Evolutionary conservation across 2,113 vertebrate species (phyloP), one percentile per base, ranked within the genome.

Genomic region (Romanogobio albipinnatus): DNA sequence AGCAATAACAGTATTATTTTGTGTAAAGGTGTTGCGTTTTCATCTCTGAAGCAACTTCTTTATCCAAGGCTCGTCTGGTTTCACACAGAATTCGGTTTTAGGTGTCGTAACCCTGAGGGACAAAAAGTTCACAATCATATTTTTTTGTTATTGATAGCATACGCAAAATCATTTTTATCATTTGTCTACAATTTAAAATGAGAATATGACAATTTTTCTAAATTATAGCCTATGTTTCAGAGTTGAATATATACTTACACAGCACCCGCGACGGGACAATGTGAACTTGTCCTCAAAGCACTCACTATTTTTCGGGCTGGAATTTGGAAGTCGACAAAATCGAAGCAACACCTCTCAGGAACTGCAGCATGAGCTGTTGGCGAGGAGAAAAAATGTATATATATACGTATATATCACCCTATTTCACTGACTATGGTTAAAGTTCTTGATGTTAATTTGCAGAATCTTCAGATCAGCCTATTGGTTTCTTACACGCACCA

Each of bases 221-320:
- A 70, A 70, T n/a, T 1, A n/a, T 70, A 56, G 17, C 6, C 53
- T 56, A 3, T 22, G 43, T 70, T 22, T 36, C 0, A 53, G 2
- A 22, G 29, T 24, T 3, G 39, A 74, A 56, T 19, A 56, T 53
- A 82, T 49, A 84, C 76, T 80, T 83, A 87, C 86, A 87, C 2
- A 43, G 58, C 29, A 2, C 76, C 82, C 11, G 15, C 0, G 0
- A 2, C 4, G 1, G 26, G 24, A 4, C 82, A 87, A 1, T 1
- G 2, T 7, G 39, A 17, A 26, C 8, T 0, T 17, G 45, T 75
- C 56, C 22, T 81, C 22, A 13, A 0, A 7, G 64, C 24, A 2
- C 14, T 9, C 22, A 15, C 1, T 15, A 87, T 22, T 11, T 19
- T 39, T 13, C 3, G 1, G 5, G 0, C 2, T 3, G 81, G 86